phyloP scores from a whole-genome alignment of 1,140 invertebrate genomes.

The Drosophila nebulosa region DNA sequence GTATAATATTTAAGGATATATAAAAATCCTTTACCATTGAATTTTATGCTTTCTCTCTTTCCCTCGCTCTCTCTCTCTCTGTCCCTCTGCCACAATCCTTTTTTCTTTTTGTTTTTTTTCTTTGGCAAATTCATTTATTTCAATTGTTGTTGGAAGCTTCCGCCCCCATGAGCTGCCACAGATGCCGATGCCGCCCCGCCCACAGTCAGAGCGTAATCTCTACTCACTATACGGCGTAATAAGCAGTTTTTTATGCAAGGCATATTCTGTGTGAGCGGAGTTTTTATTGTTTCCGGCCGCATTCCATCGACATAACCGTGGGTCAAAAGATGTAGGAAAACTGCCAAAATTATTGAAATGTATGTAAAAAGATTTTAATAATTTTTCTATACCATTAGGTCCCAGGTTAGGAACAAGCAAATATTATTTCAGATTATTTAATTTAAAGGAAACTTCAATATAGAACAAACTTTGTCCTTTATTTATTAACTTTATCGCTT shows the following conservation, averaged over 20 bases:
- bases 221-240: constrained; percentile 56
- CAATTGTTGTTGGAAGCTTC: constrained; percentile 65
- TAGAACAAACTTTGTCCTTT: no score
- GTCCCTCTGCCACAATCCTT: constrained; percentile 60
- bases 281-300: constrained; percentile 73
- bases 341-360: no score
- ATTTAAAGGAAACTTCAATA: no score
- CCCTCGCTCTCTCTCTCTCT: no score
- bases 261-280: constrained; percentile 52
- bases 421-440: no score
- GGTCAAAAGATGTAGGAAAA: neutral
- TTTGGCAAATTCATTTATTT: constrained; percentile 75
- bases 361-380: no score
- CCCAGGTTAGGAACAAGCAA: no score
- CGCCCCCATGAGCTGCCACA: neutral
- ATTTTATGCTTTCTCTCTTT: constrained; percentile 65
- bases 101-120: constrained; percentile 18
- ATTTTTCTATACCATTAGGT: no score
- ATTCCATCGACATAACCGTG: constrained; percentile 32
- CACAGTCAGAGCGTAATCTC: constrained; percentile 39
- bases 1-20: neutral
- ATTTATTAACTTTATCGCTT: neutral
- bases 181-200: neutral
- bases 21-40: constrained; percentile 23
- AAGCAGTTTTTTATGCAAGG: constrained; percentile 70